phyloP scores from a whole-genome alignment of 2,888 invertebrate species.

The Timandra comae region DNA sequence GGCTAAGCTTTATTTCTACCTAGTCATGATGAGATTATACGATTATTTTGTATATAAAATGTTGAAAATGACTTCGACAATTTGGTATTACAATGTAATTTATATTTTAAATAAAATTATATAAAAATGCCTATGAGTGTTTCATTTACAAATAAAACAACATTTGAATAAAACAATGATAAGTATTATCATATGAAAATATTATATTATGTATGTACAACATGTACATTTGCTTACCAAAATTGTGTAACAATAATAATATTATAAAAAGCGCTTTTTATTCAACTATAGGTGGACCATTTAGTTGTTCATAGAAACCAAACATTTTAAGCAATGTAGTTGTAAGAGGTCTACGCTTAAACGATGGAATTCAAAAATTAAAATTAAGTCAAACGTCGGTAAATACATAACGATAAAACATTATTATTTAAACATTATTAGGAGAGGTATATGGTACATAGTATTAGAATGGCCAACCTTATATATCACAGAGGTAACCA shows the following conservation, averaged over 20 bases:
- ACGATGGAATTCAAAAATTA: no score
- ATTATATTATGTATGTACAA: slow-evolving; percentile 59
- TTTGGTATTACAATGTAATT: slow-evolving; percentile 39
- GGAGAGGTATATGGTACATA: no score
- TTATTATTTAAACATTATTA: no score
- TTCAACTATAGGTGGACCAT: slow-evolving; percentile 22
- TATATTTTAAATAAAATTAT: slow-evolving; percentile 60
- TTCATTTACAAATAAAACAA: slow-evolving; percentile 16
- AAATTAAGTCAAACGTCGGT: background rate
- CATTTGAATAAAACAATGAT: slow-evolving; percentile 20
- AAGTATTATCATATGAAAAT: slow-evolving; percentile 45
- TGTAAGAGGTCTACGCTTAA: no score
- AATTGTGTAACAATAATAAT: slow-evolving; percentile 27
- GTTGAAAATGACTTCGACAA: slow-evolving; percentile 43
- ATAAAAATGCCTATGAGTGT: slow-evolving; percentile 30
- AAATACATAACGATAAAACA: no score
- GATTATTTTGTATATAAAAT: slow-evolving; percentile 71
- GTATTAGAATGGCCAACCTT: slow-evolving; percentile 29
- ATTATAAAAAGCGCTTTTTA: slow-evolving; percentile 33
- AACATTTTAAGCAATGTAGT: no score
- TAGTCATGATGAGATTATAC: slow-evolving; percentile 65
- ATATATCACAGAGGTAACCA: slow-evolving; percentile 56
- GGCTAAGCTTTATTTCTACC: slow-evolving; percentile 50
- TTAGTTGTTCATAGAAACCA: no score
- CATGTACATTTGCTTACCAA: slow-evolving; percentile 44